phyloP scores from a whole-genome alignment of 2,888 invertebrate genomes.

The Eristalinus sepulchralis region DNA sequence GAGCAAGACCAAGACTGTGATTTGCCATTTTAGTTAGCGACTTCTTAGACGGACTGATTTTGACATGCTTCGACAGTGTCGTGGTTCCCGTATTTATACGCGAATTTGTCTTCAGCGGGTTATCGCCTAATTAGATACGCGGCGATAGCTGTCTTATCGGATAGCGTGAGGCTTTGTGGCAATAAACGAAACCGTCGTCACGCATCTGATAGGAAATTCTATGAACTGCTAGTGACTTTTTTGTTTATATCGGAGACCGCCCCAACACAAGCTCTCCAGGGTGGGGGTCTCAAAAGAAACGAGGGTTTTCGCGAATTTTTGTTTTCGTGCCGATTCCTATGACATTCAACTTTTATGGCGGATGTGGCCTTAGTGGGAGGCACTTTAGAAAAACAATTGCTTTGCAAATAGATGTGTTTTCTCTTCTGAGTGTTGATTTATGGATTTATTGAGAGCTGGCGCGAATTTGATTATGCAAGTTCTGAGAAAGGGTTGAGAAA shows the following conservation, averaged over 20 bases:
- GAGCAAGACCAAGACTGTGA: background rate
- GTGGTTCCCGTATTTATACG: slow-evolving; percentile 18
- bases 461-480: background rate
- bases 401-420: background rate
- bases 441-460: background rate
- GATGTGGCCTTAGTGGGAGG: background rate
- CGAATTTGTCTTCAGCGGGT: background rate
- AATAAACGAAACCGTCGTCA: background rate
- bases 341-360: background rate
- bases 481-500: background rate
- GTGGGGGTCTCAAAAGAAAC: too few relatives aligned
- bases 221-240: background rate
- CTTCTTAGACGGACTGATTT: background rate
- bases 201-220: slow-evolving; percentile 10
- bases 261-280: background rate
- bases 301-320: background rate
- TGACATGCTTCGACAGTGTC: background rate
- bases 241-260: background rate
- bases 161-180: background rate
- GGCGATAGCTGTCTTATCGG: background rate
- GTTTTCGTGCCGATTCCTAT: background rate
- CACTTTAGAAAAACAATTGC: background rate
- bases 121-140: background rate
- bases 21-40: slow-evolving; percentile 15
- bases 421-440: background rate